Evolutionary conservation across 2,888 invertebrate species (phyloP), one percentile per base, ranked within the genome.

Genomic region (Andrena dorsata): DNA sequence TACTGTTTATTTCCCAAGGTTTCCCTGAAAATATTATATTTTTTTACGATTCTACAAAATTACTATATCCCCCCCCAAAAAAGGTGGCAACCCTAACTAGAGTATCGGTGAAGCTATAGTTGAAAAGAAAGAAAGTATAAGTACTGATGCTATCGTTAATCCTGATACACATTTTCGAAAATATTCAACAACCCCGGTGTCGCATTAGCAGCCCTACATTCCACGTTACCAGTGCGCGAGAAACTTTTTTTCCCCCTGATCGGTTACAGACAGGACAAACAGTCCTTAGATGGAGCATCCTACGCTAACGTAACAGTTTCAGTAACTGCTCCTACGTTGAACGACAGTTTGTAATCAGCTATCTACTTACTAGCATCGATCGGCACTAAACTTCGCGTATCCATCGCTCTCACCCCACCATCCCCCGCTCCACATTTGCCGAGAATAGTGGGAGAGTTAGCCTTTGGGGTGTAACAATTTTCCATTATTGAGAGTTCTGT

Each of bases 401-500:
- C 61, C 75, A 80, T 76, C 72, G 66, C 78, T 76, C 66, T 60
- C 64, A 2, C 66, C 49, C 47, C 71, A 72, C 65, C 60, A 35
- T 63, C 32, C 26, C 41, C 65, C 76, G 79, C 65, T 79, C 80
- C 71, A 75, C 73, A 78, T 77, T 68, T 41, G 58, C 65, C 56
- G 79, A 68, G 80, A 73, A 73, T 16, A 10, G 23, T 74, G 32
- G 68, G 78, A n/a, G 79, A 69, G 76, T 80, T 81, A 81, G 81
- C 90, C 84, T 80, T 81, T 77, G 82, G 88, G 84, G 86, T 90
- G 91, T 91, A 92, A 92, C 90, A 87, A 89, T 92, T 90, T 86
- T 85, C 89, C 90, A 91, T 92, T 92, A 92, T 92, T 90, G 92
- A 92, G 90, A 91, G 90, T 88, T 86, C 90, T 93, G 93, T 93